Base-by-base conservation (phyloP, 2,888 invertebrate genomes). In the Acrocera orbiculus region DNA sequence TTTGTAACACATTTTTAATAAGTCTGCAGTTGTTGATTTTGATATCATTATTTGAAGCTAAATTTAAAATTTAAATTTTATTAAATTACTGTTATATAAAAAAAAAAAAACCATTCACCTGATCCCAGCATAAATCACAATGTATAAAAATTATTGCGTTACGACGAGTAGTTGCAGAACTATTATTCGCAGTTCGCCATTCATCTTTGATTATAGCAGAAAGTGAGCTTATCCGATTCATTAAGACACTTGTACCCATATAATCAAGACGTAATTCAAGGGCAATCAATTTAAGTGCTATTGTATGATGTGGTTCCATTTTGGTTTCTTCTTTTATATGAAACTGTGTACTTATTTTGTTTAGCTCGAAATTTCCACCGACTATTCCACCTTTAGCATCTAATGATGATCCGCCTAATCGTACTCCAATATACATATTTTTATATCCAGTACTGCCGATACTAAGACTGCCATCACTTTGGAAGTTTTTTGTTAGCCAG, bases 361-460 rank as follows among this genome's bases (percentile, higher is more conserved):
- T 77, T 24, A 96, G 71, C 55, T 90, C 82, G 49, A 96, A 85
- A 46, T 81, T 83, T 16, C 96, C 96, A 53, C 95, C 93, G 17
- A 96, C 93, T 51, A 96, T 95, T 44, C 96, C 96, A 34, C 90
- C 92, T 59, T 90, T 85, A 10, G 96, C 95, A 56, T 93, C 93
- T 35, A 98, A 69, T 45, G 82, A 77, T 1, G 93, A 92, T 17
- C 86, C 81, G 9, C 78, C 86, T 36, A 95, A 65, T 40, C 86
- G 86, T 24, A 92, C 70, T 29, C 85, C 79, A 38, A 90, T 77
- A 56, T 80, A 81, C 67, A 93, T 73, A 63, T 93, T 87, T 56
- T 90, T 89, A 54, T 87, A 86, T 0, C 92, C 92, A 2, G 80
- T 82, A 55, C 90, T 92, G 47, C 90, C 90, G 49, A 93, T 90